These are phyloP conservation scores for Anas platyrhynchos DNA, from an alignment of 2,113 vertebrate genomes.

Conservation along the genomic window DNA sequence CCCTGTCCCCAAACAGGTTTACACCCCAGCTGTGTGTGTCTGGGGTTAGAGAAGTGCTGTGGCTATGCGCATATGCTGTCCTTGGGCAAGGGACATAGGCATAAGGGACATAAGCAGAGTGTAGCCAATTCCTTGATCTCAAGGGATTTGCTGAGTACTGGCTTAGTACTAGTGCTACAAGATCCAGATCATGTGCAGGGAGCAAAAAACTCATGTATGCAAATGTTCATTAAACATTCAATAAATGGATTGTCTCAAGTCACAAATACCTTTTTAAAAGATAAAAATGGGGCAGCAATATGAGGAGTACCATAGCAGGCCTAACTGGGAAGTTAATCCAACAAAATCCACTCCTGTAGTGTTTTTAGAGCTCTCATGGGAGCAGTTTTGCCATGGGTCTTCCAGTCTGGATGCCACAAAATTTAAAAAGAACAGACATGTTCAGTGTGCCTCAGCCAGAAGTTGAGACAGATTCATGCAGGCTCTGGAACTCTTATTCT, in stretches of 20 bases:
- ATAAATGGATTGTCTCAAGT: background rate
- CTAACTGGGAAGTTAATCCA: background rate
- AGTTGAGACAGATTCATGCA: background rate
- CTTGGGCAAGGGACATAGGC: background rate
- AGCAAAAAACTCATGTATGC: background rate
- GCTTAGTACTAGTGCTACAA: background rate
- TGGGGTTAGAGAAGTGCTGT: background rate
- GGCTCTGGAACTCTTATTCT: background rate
- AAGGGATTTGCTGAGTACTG: background rate
- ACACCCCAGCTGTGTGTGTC: background rate
- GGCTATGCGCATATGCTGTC: background rate
- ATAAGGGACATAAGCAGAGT: background rate
- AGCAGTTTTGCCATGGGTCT: background rate
- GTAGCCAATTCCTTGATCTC: background rate
- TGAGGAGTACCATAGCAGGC: background rate
- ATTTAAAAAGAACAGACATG: background rate
- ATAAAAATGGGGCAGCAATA: background rate
- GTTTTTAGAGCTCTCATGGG: background rate
- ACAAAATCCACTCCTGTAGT: background rate
- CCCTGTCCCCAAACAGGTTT: background rate
- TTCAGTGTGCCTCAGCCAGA: background rate
- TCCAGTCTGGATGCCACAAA: background rate
- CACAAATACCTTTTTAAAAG: background rate
- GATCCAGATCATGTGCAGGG: background rate
- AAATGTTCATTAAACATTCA: background rate